Percentiles rank a stretch among this genome's conserved stretches.
These are phyloP conservation scores for Manis javanica DNA, from an alignment of 2,797 vertebrate genomes.

Conservation along the genomic window DNA sequence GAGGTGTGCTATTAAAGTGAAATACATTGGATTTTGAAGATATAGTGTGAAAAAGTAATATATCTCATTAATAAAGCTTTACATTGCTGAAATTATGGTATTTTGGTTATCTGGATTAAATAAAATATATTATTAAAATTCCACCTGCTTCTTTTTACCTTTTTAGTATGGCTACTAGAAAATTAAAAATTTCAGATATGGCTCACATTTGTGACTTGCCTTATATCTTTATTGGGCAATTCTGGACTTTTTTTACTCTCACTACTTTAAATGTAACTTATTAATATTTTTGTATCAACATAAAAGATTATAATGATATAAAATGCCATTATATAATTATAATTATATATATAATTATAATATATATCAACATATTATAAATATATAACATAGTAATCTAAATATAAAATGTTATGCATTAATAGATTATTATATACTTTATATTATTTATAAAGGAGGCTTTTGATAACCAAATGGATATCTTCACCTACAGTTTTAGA, in stretches of 20 bases:
- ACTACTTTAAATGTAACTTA: conserved; percentile 11
- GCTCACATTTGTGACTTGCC: neutral
- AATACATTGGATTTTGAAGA: neutral
- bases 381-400: neutral
- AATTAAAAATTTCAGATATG: neutral
- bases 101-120: neutral
- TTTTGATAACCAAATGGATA: neutral
- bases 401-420: neutral
- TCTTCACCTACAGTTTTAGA: neutral
- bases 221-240: neutral
- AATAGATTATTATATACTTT: neutral
- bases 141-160: neutral
- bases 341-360: neutral
- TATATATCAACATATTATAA: neutral
- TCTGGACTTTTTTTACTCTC: neutral
- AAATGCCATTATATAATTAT: neutral
- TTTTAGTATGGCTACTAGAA: neutral
- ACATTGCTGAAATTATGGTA: neutral
- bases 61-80: neutral
- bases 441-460: neutral
- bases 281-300: neutral
- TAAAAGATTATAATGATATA: neutral
- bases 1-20: neutral
- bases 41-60: neutral
- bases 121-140: neutral